Base-by-base conservation (phyloP, 2,113 vertebrate species). In the Seriola quinqueradiata region DNA sequence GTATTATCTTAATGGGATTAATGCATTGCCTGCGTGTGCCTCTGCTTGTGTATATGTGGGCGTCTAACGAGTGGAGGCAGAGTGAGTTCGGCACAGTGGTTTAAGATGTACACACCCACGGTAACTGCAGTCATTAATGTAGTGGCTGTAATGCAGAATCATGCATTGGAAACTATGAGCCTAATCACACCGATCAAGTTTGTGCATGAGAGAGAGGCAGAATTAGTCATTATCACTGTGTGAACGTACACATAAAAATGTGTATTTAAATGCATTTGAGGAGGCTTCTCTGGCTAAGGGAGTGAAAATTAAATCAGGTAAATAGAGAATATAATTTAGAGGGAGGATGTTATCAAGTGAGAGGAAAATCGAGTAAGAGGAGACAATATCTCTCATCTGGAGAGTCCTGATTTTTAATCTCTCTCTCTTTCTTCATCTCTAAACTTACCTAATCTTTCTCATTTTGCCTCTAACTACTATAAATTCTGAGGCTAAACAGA, bases 251-350 rank as follows among this genome's bases (percentile, higher is more conserved):
- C 69, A n/a, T 25, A 42, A 13, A 54, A 72, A 58, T 58, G 16
- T 65, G 58, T 19, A 8, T 68, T 66, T 58, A 32, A 70, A 72
- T 71, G 55, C 50, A 66, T 66, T 55, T 79, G 54, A 79, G 23
- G 17, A 61, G 52, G 36, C 9, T 71, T 59, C 12, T 68, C 42
- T 8, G 13, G 40, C 32, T 23, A 34, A 48, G 42, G 13, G 58
- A 79, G 25, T 6, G 50, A 7, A 63, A 71, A 79, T 75, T 8
- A 36, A 70, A 86, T 79, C 52, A 82, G 38, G 68, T 77, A 84
- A 87, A 90, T 54, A 84, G n/a, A 75, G 73, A 82, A 78, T 58
- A 72, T 13, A 38, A 81, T 82, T 85, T 58, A 32, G 57, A 71
- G 36, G 42, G n/a, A 75, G 60, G 58, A 71, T 57, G 54, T 34